Evolutionary conservation across 2,888 invertebrate species (phyloP), one percentile per base, ranked within the genome.

Genomic region (Nomada fabriciana): DNA sequence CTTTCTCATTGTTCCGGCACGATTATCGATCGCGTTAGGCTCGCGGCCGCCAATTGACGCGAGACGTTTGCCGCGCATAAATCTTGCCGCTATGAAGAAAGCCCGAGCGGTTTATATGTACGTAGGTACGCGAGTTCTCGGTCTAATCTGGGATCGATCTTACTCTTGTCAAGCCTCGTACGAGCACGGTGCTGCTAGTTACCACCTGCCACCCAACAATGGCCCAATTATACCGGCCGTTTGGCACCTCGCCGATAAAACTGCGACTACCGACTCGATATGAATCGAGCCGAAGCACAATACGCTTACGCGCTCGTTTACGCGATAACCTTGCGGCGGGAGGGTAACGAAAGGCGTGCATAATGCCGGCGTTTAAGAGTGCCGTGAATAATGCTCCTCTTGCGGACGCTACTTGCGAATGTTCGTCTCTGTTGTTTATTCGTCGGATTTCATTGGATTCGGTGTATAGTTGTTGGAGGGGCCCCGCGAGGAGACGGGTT

Each of bases 181-280:
- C 65, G 67, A 75, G 57, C 73, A 64, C 75, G n/a, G 52, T 67
- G 67, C 80, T 73, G 83, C 87, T 86, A 86, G 88, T 87, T 88
- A 84, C 84, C 84, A 85, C 84, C 84, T 82, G 84, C 77, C 82
- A 80, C 77, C 80, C 86, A 90, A 91, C 91, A 91, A 91, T 91
- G 89, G 91, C 91, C 91, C 91, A 91, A 91, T 91, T 91, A 91
- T 89, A 84, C 86, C 82, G 67, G 52, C 69, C 78, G 85, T 77
- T 73, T 85, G 86, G 83, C 86, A 72, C 84, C 77, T 68, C 84
- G 76, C 76, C 88, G 91, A 90, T 91, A 91, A 91, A 89, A 89
- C 88, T 89, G 87, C 88, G 88, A 71, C 87, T 79, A 85, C 83
- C 79, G 69, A 68, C 68, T 86, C 88, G 91, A 91, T 91, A 90